These are phyloP conservation scores for Acromyrmex charruanus DNA, from an alignment of 1,140 invertebrate species.

Conservation along the genomic window DNA sequence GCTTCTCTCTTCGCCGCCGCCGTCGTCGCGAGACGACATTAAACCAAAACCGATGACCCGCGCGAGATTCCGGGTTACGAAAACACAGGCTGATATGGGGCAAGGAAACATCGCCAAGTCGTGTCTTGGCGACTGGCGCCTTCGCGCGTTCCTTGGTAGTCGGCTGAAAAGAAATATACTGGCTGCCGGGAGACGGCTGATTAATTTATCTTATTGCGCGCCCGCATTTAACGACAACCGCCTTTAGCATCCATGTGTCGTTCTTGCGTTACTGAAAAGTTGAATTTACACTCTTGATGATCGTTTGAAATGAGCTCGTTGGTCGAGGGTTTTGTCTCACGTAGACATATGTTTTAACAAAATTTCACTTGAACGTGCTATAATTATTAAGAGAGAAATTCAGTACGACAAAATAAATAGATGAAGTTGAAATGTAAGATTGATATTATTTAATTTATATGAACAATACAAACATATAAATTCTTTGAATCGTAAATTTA, in stretches of 20 bases:
- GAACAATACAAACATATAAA: neutral
- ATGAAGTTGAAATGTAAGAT: neutral
- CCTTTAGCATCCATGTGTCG: conserved; percentile 54
- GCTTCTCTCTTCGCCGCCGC: conserved; percentile 25
- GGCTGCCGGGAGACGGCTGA: conserved; percentile 32
- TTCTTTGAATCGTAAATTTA: neutral
- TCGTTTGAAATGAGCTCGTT: conserved; percentile 25
- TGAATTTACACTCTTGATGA: conserved; percentile 31
- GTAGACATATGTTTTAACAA: neutral
- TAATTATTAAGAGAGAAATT: conserved; percentile 2
- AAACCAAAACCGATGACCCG: conserved; percentile 69
- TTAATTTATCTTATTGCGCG: conserved; percentile 68
- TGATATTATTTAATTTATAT: neutral
- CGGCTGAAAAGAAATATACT: conserved; percentile 60
- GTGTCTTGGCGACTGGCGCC: conserved; percentile 58
- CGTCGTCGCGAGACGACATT: conserved; percentile 45
- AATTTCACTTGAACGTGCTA: neutral
- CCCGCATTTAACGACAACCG: conserved; percentile 33
- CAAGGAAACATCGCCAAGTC: conserved; percentile 68
- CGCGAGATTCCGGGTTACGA: conserved; percentile 71
- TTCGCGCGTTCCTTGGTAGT: conserved; percentile 49
- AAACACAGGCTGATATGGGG: conserved; percentile 67
- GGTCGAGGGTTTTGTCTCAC: neutral
- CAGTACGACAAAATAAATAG: neutral
- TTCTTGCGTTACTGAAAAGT: conserved; percentile 6